Evolutionary conservation across 2,888 invertebrate species (phyloP).

Genomic region (Trachelus tabidus): DNA sequence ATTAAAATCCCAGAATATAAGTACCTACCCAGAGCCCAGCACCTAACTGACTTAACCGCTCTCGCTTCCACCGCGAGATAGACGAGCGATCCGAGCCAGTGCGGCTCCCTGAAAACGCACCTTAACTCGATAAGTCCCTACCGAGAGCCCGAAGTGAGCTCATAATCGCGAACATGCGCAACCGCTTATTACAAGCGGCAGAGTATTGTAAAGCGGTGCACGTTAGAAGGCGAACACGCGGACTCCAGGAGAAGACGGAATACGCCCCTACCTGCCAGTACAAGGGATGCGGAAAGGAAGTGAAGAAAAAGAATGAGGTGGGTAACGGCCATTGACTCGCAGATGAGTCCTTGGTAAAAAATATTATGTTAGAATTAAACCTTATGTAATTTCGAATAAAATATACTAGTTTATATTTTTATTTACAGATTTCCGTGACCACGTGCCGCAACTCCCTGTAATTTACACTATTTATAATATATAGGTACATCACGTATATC

Average conservation of each 20-base stretch:
- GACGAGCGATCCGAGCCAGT: not conserved
- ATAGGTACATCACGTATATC: not conserved
- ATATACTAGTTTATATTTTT: not conserved
- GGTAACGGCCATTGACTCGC: not conserved
- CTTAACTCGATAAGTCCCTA: slow-evolving; percentile 45
- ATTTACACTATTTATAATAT: not conserved
- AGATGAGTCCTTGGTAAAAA: not conserved
- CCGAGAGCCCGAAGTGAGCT: slow-evolving; percentile 44
- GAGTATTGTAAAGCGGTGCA: slow-evolving; percentile 36
- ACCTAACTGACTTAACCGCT: not conserved
- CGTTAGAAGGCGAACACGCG: not conserved
- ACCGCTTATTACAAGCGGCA: slow-evolving; percentile 48
- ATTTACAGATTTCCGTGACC: not conserved
- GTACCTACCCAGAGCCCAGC: not conserved
- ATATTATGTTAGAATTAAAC: not conserved
- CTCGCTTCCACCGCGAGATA: not conserved
- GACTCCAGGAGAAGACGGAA: not conserved
- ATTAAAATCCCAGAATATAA: not conserved
- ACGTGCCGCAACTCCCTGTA: not conserved
- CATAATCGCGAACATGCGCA: slow-evolving; percentile 48
- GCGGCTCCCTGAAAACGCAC: slow-evolving; percentile 1
- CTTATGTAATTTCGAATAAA: not conserved
- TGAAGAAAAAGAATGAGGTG: not conserved
- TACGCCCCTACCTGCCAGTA: not conserved
- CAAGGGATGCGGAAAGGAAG: slow-evolving; percentile 4